These are phyloP conservation scores for Hipparchia sbordonii DNA, from an alignment of 2,888 invertebrate genomes.

Conservation along the genomic window DNA sequence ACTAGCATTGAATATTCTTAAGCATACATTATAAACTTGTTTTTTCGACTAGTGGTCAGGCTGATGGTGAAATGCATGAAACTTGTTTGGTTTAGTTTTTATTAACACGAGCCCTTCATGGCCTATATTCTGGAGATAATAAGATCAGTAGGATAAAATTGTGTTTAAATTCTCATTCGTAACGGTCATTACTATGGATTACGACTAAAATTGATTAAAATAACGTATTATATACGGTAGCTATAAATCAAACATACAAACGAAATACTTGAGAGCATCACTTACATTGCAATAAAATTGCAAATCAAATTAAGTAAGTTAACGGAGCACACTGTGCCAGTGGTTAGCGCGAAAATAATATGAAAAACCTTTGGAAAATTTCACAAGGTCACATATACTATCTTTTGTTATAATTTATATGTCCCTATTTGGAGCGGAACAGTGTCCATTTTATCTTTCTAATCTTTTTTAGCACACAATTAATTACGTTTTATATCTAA, in stretches of 20 bases:
- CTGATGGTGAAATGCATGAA: constrained; percentile 4
- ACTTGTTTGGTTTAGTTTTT: background rate
- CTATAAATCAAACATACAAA: background rate
- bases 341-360: background rate
- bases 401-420: background rate
- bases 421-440: constrained; percentile 2
- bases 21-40: constrained; percentile 1
- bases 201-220: too few species aligned
- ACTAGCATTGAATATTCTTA: background rate
- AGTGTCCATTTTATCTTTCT: background rate
- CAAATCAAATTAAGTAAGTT: background rate
- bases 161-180: background rate
- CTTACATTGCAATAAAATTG: background rate
- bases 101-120: constrained; percentile 6
- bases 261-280: background rate
- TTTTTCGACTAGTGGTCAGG: background rate
- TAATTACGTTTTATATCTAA: background rate
- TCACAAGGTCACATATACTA: background rate
- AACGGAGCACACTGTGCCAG: background rate
- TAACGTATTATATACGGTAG: too few species aligned
- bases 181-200: too few species aligned
- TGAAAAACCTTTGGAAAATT: background rate
- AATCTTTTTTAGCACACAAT: background rate
- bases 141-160: too few species aligned
- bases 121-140: background rate